Evolutionary conservation across 2,797 vertebrate species (phyloP).

Genomic region (Chrosomus eos): DNA sequence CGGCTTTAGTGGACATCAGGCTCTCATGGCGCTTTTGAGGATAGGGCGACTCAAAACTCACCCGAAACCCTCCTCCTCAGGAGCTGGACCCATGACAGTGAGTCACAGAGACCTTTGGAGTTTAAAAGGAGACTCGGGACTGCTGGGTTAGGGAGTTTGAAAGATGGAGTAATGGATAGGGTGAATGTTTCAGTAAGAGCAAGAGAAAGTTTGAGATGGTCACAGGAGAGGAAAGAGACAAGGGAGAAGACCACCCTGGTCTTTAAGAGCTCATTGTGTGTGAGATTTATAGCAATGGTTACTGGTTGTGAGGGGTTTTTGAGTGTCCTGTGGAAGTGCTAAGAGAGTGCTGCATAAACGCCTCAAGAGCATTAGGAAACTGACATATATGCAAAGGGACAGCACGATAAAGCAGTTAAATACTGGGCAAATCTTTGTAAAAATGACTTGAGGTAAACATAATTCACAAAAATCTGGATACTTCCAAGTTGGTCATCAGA

Average conservation of each 20-base stretch:
- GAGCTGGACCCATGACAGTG: conserved; percentile 55
- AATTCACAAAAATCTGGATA: background rate
- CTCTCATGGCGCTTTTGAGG: conserved; percentile 67
- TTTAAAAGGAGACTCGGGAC: background rate
- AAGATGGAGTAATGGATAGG: conserved; percentile 50
- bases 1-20: conserved; percentile 85
- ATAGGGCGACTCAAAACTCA: conserved; percentile 52
- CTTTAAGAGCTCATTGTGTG: conserved; percentile 61
- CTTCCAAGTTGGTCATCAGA: background rate
- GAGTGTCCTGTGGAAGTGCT: conserved; percentile 43
- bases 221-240: conserved; percentile 31
- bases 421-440: background rate
- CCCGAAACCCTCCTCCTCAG: conserved; percentile 5
- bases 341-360: conserved; percentile 42
- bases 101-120: conserved; percentile 16
- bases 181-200: conserved; percentile 29
- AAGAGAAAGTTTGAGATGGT: conserved; percentile 57
- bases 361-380: conserved; percentile 48
- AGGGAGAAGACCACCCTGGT: conserved; percentile 86
- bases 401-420: conserved; percentile 18
- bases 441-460: background rate
- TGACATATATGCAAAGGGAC: conserved; percentile 9
- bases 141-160: conserved; percentile 1
- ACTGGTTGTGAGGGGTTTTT: conserved; percentile 46
- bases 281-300: conserved; percentile 61